Evolutionary conservation across 2,797 vertebrate species (phyloP), one percentile per base, ranked within the genome.

Genomic region (Sciaenops ocellatus): DNA sequence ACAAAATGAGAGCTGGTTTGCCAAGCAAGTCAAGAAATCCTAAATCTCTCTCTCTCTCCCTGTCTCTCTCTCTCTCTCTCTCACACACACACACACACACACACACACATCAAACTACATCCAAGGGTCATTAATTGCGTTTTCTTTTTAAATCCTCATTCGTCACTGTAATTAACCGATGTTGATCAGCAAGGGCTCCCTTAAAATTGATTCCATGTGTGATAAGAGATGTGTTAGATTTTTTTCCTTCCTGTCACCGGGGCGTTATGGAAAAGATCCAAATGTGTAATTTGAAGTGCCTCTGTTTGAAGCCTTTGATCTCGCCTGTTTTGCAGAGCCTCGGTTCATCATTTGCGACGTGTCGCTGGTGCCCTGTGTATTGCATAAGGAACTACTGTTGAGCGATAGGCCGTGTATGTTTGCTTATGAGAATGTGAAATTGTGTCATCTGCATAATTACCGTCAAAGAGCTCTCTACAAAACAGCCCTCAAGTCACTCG

Each of bases 291-390:
- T 93, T 94, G 93, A 95, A 96, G 93, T 94, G 93, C 91, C 93
- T 93, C 92, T 91, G 95, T 95, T 94, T 91, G 95, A 94, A 94
- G 85, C 90, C 95, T 97, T 97, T 97, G 96, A 97, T 96, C 95
- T 95, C 83, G 85, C 90, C 85, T 92, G 90, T 90, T 90, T 91
- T 92, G 89, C 88, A 82, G 73, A 91, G 92, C 89, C 90, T 93
- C 92, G 91, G 94, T 89, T 95, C 89, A 91, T 94, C 91, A 89
- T 86, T 91, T 83, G 83, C 65, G 85, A 88, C 82, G 85, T 76
- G 87, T 92, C 76, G 80, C 83, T 69, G 87, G 89, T 85, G 89
- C 88, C 89, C 89, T 92, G 94, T 90, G 94, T 92, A 89, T 93
- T 89, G 84, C 79, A 84, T 76, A 89, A 91, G 92, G 89, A 94